Base-by-base conservation (phyloP, 2,113 vertebrate genomes). In the Atractosteus spatula region DNA sequence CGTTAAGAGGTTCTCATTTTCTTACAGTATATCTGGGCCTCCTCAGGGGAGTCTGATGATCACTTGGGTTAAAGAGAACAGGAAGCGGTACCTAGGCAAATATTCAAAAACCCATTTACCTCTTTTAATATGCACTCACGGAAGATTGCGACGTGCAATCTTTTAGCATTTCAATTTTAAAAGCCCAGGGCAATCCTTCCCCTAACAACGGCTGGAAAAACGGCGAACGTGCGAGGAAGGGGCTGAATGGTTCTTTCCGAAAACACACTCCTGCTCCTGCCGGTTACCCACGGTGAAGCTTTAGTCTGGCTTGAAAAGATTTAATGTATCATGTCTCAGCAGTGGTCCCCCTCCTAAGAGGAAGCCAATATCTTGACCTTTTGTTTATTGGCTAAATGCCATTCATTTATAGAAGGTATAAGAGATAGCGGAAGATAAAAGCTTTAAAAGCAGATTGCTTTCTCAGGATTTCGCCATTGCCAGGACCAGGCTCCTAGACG, bases 401-500 rank as follows among this genome's bases (percentile, higher is more conserved):
- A 56, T 13, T 59, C n/a, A 59, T 59, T 59, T 59, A 59, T 59
- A 59, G 55, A 43, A n/a, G 41, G 12, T 59, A 59, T 68, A 14
- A 68, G 17, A 17, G 44, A 55, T 47, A 12, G 47, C 16, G 29
- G 66, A 47, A 7, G 16, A 29, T 68, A n/a, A 68, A 3, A 55
- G 47, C 66, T 68, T 43, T 45, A 12, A 29, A 68, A 41, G 44
- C 54, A 55, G 51, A 41, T 55, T 8, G 17, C 6, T 68, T 68
- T 29, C 47, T 13, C 3, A 11, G 47, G 47, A 55, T 17, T 54
- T 55, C 66, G 8, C 13, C 10, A 51, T 51, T 51, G 47, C 47
- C 47, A 51, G 5, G 47, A 51, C 47, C 47, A 7, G 72, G 65
- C 79, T 71, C 84, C 67, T 63, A 61, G 45, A 14, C 10, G 70